These are phyloP conservation scores for Cossypha polioptera DNA, from an alignment of 2,797 vertebrate species.

Conservation along the genomic window DNA sequence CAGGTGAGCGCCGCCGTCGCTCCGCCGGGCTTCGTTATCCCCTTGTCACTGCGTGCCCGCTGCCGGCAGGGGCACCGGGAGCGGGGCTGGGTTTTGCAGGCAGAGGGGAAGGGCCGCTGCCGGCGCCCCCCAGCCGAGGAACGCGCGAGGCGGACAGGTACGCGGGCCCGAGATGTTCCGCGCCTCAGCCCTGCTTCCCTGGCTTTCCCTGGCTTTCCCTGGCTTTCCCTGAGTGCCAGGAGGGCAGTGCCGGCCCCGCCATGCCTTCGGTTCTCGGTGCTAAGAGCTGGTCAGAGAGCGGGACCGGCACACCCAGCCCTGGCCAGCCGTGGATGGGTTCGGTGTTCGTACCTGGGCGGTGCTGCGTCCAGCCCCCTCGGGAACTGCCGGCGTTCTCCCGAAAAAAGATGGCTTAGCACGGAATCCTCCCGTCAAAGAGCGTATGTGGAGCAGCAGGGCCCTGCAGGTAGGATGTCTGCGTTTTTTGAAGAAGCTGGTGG, in stretches of 20 bases:
- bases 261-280: rapidly evolving
- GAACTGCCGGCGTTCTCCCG: neutral
- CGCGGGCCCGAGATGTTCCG: neutral
- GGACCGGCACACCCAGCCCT: neutral
- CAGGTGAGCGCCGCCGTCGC: neutral
- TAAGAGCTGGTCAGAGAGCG: rapidly evolving
- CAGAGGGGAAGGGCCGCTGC: neutral
- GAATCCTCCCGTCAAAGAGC: neutral
- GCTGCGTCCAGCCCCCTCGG: neutral
- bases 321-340: neutral
- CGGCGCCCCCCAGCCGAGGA: neutral
- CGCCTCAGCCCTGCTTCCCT: rapidly evolving
- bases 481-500: neutral
- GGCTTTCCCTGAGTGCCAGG: neutral
- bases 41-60: neutral
- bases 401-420: neutral
- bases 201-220: neutral
- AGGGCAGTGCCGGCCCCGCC: neutral
- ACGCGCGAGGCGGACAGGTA: rapidly evolving
- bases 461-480: neutral
- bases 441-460: neutral
- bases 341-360: neutral
- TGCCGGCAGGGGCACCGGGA: neutral
- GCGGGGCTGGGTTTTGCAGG: neutral
- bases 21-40: neutral